phyloP scores from a whole-genome alignment of 2,797 vertebrate species.

The Melanotaenia parkinsoni region DNA sequence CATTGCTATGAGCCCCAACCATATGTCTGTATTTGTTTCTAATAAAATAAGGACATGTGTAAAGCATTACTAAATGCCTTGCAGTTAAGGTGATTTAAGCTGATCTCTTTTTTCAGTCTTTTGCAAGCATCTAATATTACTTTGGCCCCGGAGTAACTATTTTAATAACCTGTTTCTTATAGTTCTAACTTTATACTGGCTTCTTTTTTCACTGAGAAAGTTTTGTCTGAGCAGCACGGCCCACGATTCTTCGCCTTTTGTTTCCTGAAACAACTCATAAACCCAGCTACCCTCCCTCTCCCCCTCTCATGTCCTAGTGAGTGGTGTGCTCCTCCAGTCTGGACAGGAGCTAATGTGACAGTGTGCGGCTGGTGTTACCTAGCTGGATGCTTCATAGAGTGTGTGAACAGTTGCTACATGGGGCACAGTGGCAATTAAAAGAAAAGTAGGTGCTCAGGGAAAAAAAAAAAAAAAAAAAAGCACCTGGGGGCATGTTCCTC shows the following conservation, averaged over 20 bases:
- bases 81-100: slow-evolving; percentile 57
- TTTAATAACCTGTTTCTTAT: slow-evolving; percentile 43
- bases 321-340: slow-evolving; percentile 52
- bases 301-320: slow-evolving; percentile 59
- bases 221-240: slow-evolving; percentile 61
- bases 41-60: slow-evolving; percentile 71
- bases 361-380: slow-evolving; percentile 71
- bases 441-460: slow-evolving; percentile 69
- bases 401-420: slow-evolving; percentile 72
- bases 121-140: slow-evolving; percentile 50
- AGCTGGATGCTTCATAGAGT: slow-evolving; percentile 66
- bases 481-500: slow-evolving; percentile 77
- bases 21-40: slow-evolving; percentile 75
- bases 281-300: slow-evolving; percentile 41
- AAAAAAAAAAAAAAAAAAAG: slow-evolving; percentile 68
- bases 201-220: slow-evolving; percentile 45
- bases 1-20: slow-evolving; percentile 55
- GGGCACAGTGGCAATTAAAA: slow-evolving; percentile 80
- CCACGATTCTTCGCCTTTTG: slow-evolving; percentile 59
- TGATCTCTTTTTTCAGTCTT: slow-evolving; percentile 54
- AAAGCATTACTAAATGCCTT: slow-evolving; percentile 63
- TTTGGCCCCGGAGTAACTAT: slow-evolving; percentile 29
- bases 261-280: slow-evolving; percentile 67
- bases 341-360: slow-evolving; percentile 73
- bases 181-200: slow-evolving; percentile 37